Percentiles rank a stretch among this genome's conserved stretches.
Conservation (phyloP, 2,888 invertebrate genomes). For the Scaptodrosophila latifasciaeformis region DNA sequence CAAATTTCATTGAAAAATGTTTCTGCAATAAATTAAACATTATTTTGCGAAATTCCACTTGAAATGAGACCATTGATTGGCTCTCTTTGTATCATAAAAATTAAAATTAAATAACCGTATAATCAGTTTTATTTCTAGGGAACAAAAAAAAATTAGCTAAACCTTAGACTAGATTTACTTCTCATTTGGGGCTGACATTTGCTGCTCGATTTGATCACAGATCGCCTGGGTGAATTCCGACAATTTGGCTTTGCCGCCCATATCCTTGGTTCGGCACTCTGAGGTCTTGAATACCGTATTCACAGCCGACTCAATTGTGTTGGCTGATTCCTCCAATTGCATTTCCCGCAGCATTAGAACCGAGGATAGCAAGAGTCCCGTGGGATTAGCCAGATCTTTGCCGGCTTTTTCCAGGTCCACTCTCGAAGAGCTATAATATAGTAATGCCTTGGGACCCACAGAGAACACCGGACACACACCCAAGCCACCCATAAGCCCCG, state of each 20-base stretch:
- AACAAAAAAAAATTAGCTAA: conserved; percentile 6
- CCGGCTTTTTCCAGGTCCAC: conserved; percentile 94
- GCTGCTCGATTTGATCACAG: conserved; percentile 23
- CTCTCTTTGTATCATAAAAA: too few relatives aligned
- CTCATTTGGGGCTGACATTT: neutral
- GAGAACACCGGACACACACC: conserved; percentile 94
- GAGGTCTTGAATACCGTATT: conserved; percentile 86
- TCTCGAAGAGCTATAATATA: conserved; percentile 91
- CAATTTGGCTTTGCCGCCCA: conserved; percentile 87
- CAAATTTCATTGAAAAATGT: conserved; percentile 14
- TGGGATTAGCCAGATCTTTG: conserved; percentile 90
- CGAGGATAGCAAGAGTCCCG: conserved; percentile 94
- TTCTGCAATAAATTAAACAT: conserved; percentile 23
- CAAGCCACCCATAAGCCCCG: conserved; percentile 96
- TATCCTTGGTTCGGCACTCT: conserved; percentile 91
- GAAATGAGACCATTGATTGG: too few relatives aligned
- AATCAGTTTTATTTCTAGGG: neutral
- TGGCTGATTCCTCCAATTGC: conserved; percentile 87
- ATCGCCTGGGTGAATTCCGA: conserved; percentile 93
- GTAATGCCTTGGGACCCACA: conserved; percentile 88
- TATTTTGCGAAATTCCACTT: too few relatives aligned
- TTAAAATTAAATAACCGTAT: neutral
- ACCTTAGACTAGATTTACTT: neutral
- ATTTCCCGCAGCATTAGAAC: conserved; percentile 93
- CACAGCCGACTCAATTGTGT: conserved; percentile 87